These are phyloP conservation scores for Oxyura jamaicensis DNA, from an alignment of 2,113 vertebrate species.

Conservation along the genomic window DNA sequence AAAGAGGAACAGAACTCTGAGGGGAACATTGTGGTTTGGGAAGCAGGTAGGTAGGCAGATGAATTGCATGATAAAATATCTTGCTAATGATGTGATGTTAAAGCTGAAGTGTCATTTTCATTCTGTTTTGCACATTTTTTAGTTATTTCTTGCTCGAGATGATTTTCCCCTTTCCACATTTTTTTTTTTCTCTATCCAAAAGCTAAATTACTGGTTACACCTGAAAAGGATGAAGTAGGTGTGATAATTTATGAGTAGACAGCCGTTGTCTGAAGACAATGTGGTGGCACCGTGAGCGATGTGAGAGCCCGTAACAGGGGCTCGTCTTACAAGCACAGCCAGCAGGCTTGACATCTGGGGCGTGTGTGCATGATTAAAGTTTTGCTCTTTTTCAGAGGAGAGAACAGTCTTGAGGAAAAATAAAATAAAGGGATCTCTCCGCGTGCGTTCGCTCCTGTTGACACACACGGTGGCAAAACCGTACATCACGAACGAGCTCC, in stretches of 20 bases:
- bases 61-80: conserved; percentile 56
- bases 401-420: background rate
- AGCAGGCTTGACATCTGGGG: conserved; percentile 19
- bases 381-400: background rate
- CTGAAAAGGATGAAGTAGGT: conserved; percentile 60
- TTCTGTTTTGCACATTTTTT: conserved; percentile 4
- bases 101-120: conserved; percentile 41
- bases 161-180: background rate
- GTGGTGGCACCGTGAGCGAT: background rate
- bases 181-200: background rate
- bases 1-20: conserved; percentile 48
- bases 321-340: background rate
- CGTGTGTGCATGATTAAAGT: conserved; percentile 20
- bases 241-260: conserved; percentile 50
- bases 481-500: conserved; percentile 43
- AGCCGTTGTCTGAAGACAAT: background rate
- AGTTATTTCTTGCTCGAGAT: background rate
- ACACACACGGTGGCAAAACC: conserved; percentile 10
- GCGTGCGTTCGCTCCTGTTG: background rate
- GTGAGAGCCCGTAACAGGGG: conserved; percentile 6
- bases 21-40: conserved; percentile 37
- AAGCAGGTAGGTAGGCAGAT: conserved; percentile 62
- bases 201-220: conserved; percentile 71
- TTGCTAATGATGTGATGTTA: conserved; percentile 65
- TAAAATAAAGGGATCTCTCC: conserved; percentile 21